Base-by-base conservation (phyloP, 2,113 vertebrate genomes). In the Stomatorhinus ivindoensis region DNA sequence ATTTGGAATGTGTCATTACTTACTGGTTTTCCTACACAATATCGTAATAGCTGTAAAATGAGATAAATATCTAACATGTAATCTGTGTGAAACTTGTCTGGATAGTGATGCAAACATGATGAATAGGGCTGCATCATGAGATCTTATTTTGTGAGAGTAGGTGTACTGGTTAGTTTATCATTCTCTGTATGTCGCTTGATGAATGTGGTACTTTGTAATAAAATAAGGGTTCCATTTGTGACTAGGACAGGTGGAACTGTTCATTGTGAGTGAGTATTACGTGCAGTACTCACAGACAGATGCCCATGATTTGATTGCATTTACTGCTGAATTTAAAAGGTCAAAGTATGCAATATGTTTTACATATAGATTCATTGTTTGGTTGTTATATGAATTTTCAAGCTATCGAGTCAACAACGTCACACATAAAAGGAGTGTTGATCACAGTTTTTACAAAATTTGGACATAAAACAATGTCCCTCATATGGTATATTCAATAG, bases 191-290 rank as follows among this genome's bases (percentile, higher is more conserved):
- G 24, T 89, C 73, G 44, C 53, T 87, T 87, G 48, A 48, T 89
- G 19, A 90, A 73, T 42, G 87, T 87, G 31, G 47, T 87, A 80
- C 85, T 89, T 86, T 87, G 84, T 89, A 39, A 69, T 65, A 73
- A 87, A 87, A 53, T 42, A 76, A 44, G 42, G 53, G 47, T 90
- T 90, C 47, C 27, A 80, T 87, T 87, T 90, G 85, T 76, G 85
- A 76, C 31, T 80, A 47, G 48, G 86, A 61, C 65, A 53, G 46
- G 76, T 42, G 10, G 48, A 87, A 50, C 46, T 89, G 44, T 87
- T 86, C 17, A 42, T 73, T 51, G 46, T 87, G 58, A 89, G 42
- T 10, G 55, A 9, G 65, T 39, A 19, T 89, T 61, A 24, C 44
- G 10, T 76, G 89, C 42, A 50, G 46, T 69, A 55, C 39, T 47